These are phyloP conservation scores for Ophiodon elongatus DNA, from an alignment of 2,113 vertebrate genomes.

Conservation along the genomic window DNA sequence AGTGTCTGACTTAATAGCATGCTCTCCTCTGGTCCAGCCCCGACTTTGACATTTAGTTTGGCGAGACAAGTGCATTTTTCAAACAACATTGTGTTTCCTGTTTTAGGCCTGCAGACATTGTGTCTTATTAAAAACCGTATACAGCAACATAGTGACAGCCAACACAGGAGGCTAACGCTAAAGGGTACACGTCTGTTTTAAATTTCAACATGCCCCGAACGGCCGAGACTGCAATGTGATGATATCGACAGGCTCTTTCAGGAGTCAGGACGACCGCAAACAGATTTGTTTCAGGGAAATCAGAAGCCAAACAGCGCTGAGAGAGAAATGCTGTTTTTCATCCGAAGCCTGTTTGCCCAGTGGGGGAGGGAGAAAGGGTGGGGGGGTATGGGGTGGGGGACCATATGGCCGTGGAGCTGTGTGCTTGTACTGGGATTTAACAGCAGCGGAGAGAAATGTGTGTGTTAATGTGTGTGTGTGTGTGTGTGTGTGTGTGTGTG, in stretches of 20 bases:
- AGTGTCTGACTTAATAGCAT: constrained; percentile 27
- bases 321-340: constrained; percentile 49
- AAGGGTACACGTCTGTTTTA: background rate
- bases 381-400: background rate
- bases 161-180: background rate
- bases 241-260: constrained; percentile 40
- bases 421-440: constrained; percentile 69
- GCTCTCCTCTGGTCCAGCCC: background rate
- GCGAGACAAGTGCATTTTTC: background rate
- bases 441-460: constrained; percentile 49
- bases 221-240: constrained; percentile 31
- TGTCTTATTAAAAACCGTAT: constrained; percentile 35
- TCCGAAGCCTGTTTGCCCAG: constrained; percentile 51
- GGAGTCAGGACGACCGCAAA: constrained; percentile 59
- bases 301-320: constrained; percentile 39
- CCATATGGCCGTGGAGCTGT: constrained; percentile 67
- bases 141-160: constrained; percentile 12
- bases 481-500: constrained; percentile 11
- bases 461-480: constrained; percentile 24
- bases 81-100: background rate
- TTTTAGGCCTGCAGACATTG: background rate
- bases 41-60: constrained; percentile 1
- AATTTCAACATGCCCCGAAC: background rate
- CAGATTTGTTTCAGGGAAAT: constrained; percentile 54
- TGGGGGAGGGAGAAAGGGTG: constrained; percentile 24